These are phyloP conservation scores for Caprella mutica DNA, from an alignment of 2,888 invertebrate species.

Conservation along the genomic window DNA sequence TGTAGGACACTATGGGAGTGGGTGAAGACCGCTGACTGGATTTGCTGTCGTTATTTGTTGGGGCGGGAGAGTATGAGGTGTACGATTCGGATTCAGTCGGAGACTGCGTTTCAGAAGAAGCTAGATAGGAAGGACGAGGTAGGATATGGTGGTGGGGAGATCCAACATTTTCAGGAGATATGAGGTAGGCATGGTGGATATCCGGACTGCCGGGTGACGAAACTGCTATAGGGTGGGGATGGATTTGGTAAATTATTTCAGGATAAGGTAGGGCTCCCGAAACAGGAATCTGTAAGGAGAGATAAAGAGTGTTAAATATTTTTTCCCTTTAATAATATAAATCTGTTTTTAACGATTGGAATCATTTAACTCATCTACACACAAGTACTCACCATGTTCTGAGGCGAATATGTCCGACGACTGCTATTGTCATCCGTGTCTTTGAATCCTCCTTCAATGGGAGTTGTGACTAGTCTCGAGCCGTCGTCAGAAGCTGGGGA, in stretches of 20 bases:
- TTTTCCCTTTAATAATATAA: too few species aligned
- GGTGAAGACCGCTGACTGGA: neutral
- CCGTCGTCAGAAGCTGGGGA: constrained; percentile 3
- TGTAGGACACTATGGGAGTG: neutral
- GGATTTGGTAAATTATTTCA: constrained; percentile 5
- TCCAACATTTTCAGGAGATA: neutral
- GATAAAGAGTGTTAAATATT: neutral
- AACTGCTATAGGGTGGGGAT: too few species aligned
- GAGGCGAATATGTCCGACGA: too few species aligned
- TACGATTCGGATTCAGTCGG: neutral
- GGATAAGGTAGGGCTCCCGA: neutral
- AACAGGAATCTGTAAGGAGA: neutral
- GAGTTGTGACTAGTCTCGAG: neutral
- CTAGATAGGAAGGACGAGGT: neutral
- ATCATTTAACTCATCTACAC: too few species aligned
- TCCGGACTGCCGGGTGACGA: too few species aligned
- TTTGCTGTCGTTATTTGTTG: neutral
- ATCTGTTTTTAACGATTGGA: too few species aligned
- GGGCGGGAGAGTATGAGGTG: neutral
- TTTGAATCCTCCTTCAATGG: constrained; percentile 1
- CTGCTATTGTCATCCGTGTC: neutral
- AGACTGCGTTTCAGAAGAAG: constrained; percentile 1
- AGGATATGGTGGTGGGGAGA: constrained; percentile 6
- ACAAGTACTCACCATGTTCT: too few species aligned
- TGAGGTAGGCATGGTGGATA: neutral